These are phyloP conservation scores for Saguinus midas DNA, from an alignment of 2,113 vertebrate genomes.

Conservation along the genomic window DNA sequence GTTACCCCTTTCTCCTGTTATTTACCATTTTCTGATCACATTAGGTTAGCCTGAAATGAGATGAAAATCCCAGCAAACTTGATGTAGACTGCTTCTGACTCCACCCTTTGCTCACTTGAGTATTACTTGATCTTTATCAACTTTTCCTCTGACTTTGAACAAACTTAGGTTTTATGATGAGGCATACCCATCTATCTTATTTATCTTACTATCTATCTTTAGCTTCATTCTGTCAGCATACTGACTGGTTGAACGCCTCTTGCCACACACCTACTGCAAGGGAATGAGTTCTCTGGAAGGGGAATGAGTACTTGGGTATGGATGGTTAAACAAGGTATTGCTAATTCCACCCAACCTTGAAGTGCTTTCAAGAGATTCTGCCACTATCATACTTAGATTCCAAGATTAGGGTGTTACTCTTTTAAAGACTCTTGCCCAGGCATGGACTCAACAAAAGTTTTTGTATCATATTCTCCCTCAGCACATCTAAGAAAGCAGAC, in stretches of 20 bases:
- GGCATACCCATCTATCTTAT: neutral
- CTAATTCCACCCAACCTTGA: neutral
- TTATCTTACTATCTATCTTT: neutral
- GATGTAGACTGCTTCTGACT: neutral
- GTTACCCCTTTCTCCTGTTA: neutral
- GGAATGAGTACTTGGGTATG: neutral
- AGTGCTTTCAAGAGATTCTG: neutral
- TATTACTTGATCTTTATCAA: neutral
- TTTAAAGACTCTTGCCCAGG: neutral
- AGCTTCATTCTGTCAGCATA: neutral
- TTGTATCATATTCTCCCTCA: neutral
- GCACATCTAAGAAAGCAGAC: neutral
- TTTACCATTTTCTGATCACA: neutral
- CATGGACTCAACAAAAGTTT: neutral
- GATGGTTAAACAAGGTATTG: neutral
- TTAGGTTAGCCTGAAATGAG: conserved; percentile 27
- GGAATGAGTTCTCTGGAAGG: neutral
- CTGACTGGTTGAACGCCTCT: neutral
- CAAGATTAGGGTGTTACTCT: neutral
- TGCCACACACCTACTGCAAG: neutral
- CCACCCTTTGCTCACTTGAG: neutral
- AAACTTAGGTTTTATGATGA: neutral
- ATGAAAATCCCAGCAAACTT: neutral
- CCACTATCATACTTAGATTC: neutral
- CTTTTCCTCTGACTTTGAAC: neutral